phyloP scores from a whole-genome alignment of 1,140 invertebrate genomes.

The Centruroides sculpturatus region DNA sequence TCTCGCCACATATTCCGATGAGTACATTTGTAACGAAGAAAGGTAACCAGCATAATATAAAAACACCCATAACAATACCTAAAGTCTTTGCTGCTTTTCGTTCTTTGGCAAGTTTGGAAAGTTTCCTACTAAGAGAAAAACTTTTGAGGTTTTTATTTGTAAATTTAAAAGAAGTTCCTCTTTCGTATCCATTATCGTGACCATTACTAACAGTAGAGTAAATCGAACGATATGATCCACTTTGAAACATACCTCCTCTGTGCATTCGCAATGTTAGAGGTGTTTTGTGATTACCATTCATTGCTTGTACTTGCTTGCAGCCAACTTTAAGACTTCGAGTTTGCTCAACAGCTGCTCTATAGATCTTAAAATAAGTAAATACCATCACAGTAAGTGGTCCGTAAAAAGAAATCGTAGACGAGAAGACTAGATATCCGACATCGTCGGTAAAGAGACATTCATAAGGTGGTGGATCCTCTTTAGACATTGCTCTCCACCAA shows the following conservation, averaged over 20 bases:
- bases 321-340: conserved; percentile 63
- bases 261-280: conserved; percentile 62
- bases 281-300: conserved; percentile 5
- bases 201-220: not conserved
- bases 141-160: conserved; percentile 6
- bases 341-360: conserved; percentile 83
- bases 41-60: conserved; percentile 16
- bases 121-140: conserved; percentile 71
- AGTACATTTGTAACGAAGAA: conserved; percentile 57
- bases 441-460: conserved; percentile 84
- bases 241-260: conserved; percentile 45
- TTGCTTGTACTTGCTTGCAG: conserved; percentile 41
- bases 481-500: conserved; percentile 68
- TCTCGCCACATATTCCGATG: conserved; percentile 68
- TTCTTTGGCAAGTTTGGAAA: conserved; percentile 57
- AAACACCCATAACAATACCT: conserved; percentile 32
- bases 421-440: conserved; percentile 79
- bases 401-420: conserved; percentile 95
- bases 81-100: conserved; percentile 42
- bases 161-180: conserved; percentile 2
- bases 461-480: conserved; percentile 15
- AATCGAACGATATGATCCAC: conserved; percentile 5
- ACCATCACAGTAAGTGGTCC: conserved; percentile 94
- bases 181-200: conserved; percentile 1
- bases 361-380: conserved; percentile 90